A percentile compares a stretch with the other conserved stretches of the same genome.
phyloP scores from a whole-genome alignment of 2,888 invertebrate genomes.

The Cyclophora punctaria region DNA sequence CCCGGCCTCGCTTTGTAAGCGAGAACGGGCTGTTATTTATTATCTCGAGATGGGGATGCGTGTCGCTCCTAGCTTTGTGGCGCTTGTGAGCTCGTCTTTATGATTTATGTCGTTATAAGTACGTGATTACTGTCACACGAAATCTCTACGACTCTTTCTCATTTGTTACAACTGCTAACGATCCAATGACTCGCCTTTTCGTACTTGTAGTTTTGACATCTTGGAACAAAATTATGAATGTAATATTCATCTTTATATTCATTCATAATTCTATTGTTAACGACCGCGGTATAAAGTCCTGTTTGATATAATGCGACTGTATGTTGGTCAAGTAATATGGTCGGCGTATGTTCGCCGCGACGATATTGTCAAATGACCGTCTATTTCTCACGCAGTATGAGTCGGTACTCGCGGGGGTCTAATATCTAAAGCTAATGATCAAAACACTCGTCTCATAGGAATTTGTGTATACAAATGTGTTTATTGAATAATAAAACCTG shows the following conservation, averaged over 20 bases:
- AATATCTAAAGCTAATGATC: constrained; percentile 59
- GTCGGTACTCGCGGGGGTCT: constrained; percentile 51
- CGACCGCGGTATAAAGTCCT: constrained; percentile 36
- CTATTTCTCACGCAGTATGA: constrained; percentile 64
- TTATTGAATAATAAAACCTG: constrained; percentile 55
- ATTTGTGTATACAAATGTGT: constrained; percentile 52
- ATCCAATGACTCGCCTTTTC: too few species aligned
- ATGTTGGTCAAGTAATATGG: constrained; percentile 38
- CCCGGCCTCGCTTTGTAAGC: constrained; percentile 70
- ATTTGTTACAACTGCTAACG: too few species aligned
- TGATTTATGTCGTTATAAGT: constrained; percentile 68
- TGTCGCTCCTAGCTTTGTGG: constrained; percentile 69
- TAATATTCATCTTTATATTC: too few species aligned
- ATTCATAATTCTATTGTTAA: too few species aligned
- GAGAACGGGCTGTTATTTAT: constrained; percentile 72
- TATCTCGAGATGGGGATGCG: constrained; percentile 61
- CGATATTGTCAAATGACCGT: constrained; percentile 57
- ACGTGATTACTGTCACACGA: constrained; percentile 60
- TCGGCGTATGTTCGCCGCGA: constrained; percentile 38
- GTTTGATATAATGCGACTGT: constrained; percentile 35
- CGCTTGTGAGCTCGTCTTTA: constrained; percentile 62
- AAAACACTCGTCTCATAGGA: constrained; percentile 51
- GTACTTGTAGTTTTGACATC: too few species aligned
- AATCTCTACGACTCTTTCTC: constrained; percentile 15
- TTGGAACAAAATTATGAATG: too few species aligned